phyloP scores from a whole-genome alignment of 2,797 vertebrate species.

The Chelonia mydas region DNA sequence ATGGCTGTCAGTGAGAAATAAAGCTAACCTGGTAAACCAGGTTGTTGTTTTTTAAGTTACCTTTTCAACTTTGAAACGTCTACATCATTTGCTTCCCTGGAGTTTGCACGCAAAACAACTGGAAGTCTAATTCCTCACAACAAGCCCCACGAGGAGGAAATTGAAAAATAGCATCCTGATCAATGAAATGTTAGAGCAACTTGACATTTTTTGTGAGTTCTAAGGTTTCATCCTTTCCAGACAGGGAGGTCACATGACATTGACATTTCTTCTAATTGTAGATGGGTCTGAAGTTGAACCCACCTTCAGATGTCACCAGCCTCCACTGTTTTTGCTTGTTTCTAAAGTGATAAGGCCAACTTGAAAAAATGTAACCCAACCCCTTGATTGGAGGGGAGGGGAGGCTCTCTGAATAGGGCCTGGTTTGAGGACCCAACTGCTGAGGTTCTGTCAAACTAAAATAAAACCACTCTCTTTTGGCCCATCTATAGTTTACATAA shows the following conservation, averaged over 20 bases:
- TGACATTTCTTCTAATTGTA: not conserved
- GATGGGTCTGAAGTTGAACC: not conserved
- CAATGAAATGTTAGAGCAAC: not conserved
- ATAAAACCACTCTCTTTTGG: not conserved
- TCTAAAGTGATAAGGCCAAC: not conserved
- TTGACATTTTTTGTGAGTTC: not conserved
- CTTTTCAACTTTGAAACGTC: not conserved
- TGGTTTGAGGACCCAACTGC: not conserved
- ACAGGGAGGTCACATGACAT: not conserved
- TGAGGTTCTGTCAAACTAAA: not conserved
- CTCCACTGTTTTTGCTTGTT: not conserved
- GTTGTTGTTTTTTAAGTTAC: not conserved
- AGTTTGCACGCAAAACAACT: not conserved
- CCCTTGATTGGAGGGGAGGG: not conserved
- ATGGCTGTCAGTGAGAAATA: not conserved
- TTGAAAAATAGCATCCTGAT: not conserved
- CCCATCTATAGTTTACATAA: slow-evolving; percentile 6
- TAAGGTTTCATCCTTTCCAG: not conserved
- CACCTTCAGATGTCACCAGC: not conserved
- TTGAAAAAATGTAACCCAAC: not conserved
- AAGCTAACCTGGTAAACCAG: not conserved
- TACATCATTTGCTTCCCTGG: not conserved
- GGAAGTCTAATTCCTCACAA: not conserved
- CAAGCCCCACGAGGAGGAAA: not conserved
- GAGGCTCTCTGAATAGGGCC: not conserved